Conservation (phyloP, 2,113 vertebrate genomes). For the Prochilodus magdalenae region DNA sequence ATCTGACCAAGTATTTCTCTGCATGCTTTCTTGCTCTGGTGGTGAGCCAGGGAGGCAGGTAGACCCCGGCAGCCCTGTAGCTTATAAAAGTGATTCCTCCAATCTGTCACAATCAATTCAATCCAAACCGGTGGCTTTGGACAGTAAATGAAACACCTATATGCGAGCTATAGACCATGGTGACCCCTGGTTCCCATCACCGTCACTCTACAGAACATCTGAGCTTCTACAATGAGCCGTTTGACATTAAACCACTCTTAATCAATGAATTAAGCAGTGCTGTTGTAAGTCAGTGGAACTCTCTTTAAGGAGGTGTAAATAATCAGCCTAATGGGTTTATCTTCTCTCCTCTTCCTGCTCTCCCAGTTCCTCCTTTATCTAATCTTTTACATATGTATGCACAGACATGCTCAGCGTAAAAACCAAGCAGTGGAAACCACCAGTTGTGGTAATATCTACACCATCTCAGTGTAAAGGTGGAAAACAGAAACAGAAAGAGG, state of each 20-base stretch:
- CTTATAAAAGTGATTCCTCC: too few species aligned
- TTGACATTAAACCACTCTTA: background rate
- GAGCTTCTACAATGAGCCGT: background rate
- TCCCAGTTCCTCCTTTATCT: background rate
- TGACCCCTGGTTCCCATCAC: too few species aligned
- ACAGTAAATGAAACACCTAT: too few species aligned
- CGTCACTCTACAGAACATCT: too few species aligned
- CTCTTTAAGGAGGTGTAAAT: background rate
- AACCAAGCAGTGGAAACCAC: background rate
- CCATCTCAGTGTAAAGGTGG: background rate
- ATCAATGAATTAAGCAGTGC: background rate
- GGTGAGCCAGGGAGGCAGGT: too few species aligned
- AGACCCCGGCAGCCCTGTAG: too few species aligned
- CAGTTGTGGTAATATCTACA: background rate
- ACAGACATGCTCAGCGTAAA: background rate
- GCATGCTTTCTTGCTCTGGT: too few species aligned
- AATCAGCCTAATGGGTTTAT: too few species aligned
- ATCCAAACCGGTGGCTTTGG: too few species aligned
- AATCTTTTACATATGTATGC: background rate
- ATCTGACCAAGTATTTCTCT: too few species aligned
- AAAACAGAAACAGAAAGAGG: background rate
- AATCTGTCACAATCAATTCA: too few species aligned
- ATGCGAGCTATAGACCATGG: too few species aligned
- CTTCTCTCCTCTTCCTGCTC: background rate
- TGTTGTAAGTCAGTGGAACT: background rate